Evolutionary conservation across 2,113 vertebrate genomes (phyloP), one percentile per base, ranked within the genome.

Genomic region (Dromaius novaehollandiae): DNA sequence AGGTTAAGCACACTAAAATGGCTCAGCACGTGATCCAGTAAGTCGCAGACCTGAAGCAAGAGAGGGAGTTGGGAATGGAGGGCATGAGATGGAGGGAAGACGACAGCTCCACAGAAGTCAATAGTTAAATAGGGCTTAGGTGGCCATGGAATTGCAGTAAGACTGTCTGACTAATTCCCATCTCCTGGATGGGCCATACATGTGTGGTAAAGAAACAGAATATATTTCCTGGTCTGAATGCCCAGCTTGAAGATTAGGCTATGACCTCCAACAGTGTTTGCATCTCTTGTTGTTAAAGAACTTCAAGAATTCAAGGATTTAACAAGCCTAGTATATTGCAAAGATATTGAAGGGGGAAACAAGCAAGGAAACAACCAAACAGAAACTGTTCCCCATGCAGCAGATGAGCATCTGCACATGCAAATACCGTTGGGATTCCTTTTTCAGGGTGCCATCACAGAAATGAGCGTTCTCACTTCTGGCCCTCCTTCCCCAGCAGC

Each of bases 1-100:
- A 21, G 20, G 2, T 69, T 6, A 63, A 75, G 26, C 21, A 1
- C 0, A 1, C 15, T 15, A 36, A 34, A 34, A 20, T 1, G 7
- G 11, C n/a, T 26, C 48, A 30, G 68, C 21, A 58, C 50, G 8
- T 26, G 17, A 48, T 13, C 71, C 64, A 34, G 64, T 1, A 2
- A 19, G n/a, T 5, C 42, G 60, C 53, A 61, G 66, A 34, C 38
- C 38, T 50, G 30, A 48, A 44, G 7, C 28, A 44, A 69, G 51
- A 28, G 50, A 34, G 32, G 40, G 60, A 22, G 50, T 24, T 9
- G 40, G 61, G 68, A 75, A 75, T 6, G 17, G 13, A 56, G 50
- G 40, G 68, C 25, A 20, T 28, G 25, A 83, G 66, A 66, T 0
- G 11, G 28, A 60, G 51, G 34, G 11, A 48, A n/a, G 48, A 48